Evolutionary conservation across 2,888 invertebrate genomes (phyloP), one percentile per base, ranked within the genome.

Genomic region (Ennomos erosarius): DNA sequence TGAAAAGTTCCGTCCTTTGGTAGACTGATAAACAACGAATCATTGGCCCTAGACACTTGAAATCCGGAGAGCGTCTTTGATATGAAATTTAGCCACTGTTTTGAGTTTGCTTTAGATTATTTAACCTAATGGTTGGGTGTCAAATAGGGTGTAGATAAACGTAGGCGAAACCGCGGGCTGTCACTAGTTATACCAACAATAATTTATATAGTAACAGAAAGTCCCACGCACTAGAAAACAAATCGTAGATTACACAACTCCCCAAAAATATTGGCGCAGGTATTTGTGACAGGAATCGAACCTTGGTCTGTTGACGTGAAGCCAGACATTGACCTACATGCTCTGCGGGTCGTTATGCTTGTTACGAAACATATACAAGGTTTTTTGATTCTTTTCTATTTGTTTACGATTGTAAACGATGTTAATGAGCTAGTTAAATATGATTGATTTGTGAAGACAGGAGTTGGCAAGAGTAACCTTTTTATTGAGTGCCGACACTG

Each of bases 321-420:
- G 35, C 34, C 58, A 73, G 75, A 64, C 78, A 78, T 71, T 80
- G 80, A 79, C 80, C 80, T 59, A 77, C 34, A 69, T 77, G 63
- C 65, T 62, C 37, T 16, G 6, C 13, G 42, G 56, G 64, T 65
- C 68, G 69, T 65, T 58, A 65, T 45, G 64, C 42, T 37, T 58
- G 44, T 68, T 57, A 64, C 55, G 65, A 63, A 64, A 59, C 16
- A 48, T 54, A 46, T n/a, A 50, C 59, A 59, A 58, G 62, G 58
- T 49, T 55, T 55, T 54, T 49, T n/a, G 45, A 54, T 54, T 11
- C 12, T 53, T 51, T 52, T 55, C 38, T 26, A 10, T 39, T 46
- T 52, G 51, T 55, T 53, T 49, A 59, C 54, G 48, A 46, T 9
- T 8, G 38, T 59, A 42, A 46, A 51, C 54, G 40, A 43, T 1